Evolutionary conservation across 2,113 vertebrate species (phyloP).

Genomic region (Nipponia nippon): DNA sequence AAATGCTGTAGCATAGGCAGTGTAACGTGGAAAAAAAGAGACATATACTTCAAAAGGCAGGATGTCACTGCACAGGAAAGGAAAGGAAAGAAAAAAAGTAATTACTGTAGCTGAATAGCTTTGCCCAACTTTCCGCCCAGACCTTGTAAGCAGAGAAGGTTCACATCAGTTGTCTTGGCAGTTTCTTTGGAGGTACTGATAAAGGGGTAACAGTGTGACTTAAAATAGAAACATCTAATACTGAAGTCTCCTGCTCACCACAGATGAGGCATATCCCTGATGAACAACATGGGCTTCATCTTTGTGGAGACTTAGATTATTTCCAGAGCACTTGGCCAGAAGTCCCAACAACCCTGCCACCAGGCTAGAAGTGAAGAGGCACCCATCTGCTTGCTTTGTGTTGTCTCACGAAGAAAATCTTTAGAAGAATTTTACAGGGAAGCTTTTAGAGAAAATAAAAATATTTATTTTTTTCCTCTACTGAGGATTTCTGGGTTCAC

Average conservation of each 20-base stretch:
- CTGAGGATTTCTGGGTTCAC: conserved; percentile 18
- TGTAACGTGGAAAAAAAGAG: background rate
- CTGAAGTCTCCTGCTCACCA: background rate
- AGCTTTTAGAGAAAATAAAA: conserved; percentile 41
- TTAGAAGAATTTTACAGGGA: conserved; percentile 55
- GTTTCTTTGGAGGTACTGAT: background rate
- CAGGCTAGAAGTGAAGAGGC: background rate
- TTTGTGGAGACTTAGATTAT: background rate
- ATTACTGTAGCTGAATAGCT: background rate
- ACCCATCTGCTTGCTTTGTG: background rate
- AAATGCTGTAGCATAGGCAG: background rate
- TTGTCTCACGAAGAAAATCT: background rate
- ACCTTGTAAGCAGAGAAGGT: background rate
- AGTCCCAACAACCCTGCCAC: background rate
- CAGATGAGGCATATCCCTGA: background rate
- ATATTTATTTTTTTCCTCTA: conserved; percentile 43
- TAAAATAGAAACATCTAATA: background rate
- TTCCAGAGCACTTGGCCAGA: background rate
- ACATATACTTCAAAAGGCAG: background rate
- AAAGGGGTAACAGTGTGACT: background rate
- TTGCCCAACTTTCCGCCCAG: background rate
- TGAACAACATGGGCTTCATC: background rate
- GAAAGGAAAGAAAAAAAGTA: background rate
- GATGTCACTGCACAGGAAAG: background rate
- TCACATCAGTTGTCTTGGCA: background rate